A percentile compares a stretch with the other conserved stretches of the same genome.
Evolutionary conservation across 2,113 vertebrate species (phyloP).

Genomic region (Channa maculata): DNA sequence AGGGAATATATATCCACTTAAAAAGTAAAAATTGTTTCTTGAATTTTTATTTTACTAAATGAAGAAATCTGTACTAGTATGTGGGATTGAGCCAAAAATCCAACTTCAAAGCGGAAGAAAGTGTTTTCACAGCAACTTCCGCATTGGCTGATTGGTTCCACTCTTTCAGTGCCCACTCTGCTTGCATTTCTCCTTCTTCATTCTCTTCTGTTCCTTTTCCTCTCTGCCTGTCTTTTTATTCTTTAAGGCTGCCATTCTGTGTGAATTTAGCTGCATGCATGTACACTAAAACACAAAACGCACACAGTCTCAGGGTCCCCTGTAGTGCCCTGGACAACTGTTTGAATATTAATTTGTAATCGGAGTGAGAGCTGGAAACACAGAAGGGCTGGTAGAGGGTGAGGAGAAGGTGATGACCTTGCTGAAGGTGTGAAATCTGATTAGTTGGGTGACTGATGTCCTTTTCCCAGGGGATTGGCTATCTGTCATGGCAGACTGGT

Average conservation of each 20-base stretch:
- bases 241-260: neutral
- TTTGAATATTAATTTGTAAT: slow-evolving; percentile 53
- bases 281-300: neutral
- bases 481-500: slow-evolving; percentile 7
- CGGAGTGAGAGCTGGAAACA: slow-evolving; percentile 4
- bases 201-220: neutral
- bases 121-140: neutral
- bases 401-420: slow-evolving; percentile 29
- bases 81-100: neutral
- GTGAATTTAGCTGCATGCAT: neutral
- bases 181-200: neutral
- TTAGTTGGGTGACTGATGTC: slow-evolving; percentile 37
- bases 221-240: neutral
- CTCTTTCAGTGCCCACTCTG: neutral
- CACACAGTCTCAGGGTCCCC: neutral
- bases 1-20: no score
- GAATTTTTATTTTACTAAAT: neutral
- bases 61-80: neutral
- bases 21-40: neutral
- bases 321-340: neutral
- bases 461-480: neutral
- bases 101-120: slow-evolving; percentile 20
- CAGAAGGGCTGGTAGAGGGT: neutral
- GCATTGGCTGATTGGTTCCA: neutral
- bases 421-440: slow-evolving; percentile 49